Conservation (phyloP, 2,888 invertebrate genomes). For the Gryllus longicercus region DNA sequence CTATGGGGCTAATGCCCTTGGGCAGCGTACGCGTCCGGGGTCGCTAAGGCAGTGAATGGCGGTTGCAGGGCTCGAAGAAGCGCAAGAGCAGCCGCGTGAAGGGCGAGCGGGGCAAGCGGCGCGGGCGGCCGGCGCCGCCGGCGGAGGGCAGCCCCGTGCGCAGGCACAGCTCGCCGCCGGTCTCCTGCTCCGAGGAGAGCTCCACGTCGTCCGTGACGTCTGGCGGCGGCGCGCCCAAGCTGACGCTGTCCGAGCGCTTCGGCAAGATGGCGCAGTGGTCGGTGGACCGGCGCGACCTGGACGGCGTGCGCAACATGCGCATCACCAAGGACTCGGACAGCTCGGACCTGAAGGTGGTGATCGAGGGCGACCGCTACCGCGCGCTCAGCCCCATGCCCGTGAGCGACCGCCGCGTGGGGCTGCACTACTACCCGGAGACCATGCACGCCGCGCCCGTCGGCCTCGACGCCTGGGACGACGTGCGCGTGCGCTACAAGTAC, state of each 20-base stretch:
- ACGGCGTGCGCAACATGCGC: conserved; percentile 82
- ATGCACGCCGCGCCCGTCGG: conserved; percentile 68
- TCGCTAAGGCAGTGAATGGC: too few relatives aligned
- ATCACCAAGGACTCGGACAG: conserved; percentile 66
- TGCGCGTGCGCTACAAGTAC: conserved; percentile 73
- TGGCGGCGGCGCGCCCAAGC: conserved; percentile 53
- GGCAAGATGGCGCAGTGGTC: conserved; percentile 92
- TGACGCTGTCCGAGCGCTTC: conserved; percentile 80
- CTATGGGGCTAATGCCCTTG: too few relatives aligned
- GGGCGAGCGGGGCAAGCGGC: conserved; percentile 24
- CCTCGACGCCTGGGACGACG: conserved; percentile 81
- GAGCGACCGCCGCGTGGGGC: conserved; percentile 34
- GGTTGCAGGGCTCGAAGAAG: conserved; percentile 26
- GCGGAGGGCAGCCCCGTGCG: neutral
- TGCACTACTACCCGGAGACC: conserved; percentile 77
- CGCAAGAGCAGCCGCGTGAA: conserved; percentile 31
- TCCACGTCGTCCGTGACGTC: conserved; percentile 56
- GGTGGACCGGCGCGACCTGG: conserved; percentile 78
- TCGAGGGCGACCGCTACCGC: conserved; percentile 37
- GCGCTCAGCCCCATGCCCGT: conserved; percentile 33
- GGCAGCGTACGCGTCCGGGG: too few relatives aligned
- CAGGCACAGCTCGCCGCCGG: conserved; percentile 45
- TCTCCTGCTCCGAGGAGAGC: conserved; percentile 53
- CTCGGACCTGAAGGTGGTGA: conserved; percentile 55
- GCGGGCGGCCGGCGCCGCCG: neutral